Conservation (phyloP, 92 coral and sea anemone genomes). For the Heteractis magnifica region DNA sequence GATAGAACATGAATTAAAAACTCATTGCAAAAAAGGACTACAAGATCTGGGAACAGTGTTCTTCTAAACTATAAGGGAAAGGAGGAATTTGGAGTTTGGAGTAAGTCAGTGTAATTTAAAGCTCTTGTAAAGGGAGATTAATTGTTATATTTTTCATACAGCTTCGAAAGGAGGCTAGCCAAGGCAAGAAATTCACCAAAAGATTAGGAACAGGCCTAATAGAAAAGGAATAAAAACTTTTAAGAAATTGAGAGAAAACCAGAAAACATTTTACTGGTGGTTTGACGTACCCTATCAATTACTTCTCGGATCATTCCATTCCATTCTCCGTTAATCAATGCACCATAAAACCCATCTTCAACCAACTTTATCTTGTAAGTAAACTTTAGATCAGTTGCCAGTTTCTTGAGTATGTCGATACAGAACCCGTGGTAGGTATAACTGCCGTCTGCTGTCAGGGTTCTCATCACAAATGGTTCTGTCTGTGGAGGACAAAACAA, state of each 20-base stretch:
- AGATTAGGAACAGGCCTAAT: too few species aligned
- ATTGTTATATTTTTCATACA: too few species aligned
- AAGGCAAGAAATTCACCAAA: too few species aligned
- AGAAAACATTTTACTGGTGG: neutral
- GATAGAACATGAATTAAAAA: too few species aligned
- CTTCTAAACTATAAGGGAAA: too few species aligned
- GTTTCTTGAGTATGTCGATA: conserved; percentile 62
- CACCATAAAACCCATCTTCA: conserved; percentile 62
- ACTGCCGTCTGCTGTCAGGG: conserved; percentile 19
- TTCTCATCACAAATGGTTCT: neutral
- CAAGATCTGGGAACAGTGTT: too few species aligned
- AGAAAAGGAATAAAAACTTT: too few species aligned
- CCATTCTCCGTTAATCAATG: conserved; percentile 59
- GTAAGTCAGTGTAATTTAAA: too few species aligned
- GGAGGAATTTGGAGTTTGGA: too few species aligned
- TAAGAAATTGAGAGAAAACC: neutral
- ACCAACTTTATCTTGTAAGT: conserved; percentile 60
- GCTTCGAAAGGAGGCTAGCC: too few species aligned
- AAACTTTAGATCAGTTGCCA: conserved; percentile 62
- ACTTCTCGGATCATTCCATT: conserved; percentile 75
- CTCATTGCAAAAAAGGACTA: too few species aligned
- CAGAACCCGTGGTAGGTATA: conserved; percentile 59
- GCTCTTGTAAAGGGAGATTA: too few species aligned
- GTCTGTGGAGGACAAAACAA: neutral
- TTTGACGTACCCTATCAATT: conserved; percentile 38